phyloP scores from a whole-genome alignment of 2,113 vertebrate species.

The Nesogale talazaci region DNA sequence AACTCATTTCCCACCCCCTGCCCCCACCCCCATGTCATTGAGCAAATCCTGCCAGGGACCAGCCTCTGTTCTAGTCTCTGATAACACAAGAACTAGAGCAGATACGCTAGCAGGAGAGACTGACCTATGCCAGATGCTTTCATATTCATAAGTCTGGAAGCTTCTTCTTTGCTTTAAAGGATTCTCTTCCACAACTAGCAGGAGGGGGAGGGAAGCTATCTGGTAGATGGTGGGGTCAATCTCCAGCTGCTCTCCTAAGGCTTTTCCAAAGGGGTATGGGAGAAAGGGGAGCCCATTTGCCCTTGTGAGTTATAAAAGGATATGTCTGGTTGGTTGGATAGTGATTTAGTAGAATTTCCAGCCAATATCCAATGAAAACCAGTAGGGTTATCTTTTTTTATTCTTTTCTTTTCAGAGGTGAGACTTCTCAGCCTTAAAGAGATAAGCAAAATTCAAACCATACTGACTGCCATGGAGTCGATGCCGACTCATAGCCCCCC shows the following conservation, averaged over 20 bases:
- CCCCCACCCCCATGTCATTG: conserved; percentile 20
- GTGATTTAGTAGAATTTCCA: background rate
- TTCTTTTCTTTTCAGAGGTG: background rate
- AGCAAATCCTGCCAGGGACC: background rate
- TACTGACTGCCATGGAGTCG: background rate
- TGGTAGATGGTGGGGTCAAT: background rate
- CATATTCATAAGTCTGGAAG: background rate
- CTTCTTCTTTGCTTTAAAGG: background rate
- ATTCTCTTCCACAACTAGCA: background rate
- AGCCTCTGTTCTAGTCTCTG: background rate
- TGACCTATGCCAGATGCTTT: background rate
- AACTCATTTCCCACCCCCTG: background rate
- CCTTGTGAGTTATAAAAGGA: background rate
- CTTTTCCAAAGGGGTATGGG: background rate
- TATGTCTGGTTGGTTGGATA: background rate
- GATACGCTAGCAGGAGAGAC: background rate
- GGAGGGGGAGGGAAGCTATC: background rate
- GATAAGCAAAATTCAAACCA: background rate
- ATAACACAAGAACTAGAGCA: background rate
- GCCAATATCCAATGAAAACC: background rate
- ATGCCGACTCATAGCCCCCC: too few relatives aligned
- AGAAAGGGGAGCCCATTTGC: background rate
- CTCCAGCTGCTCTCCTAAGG: background rate
- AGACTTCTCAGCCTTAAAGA: background rate
- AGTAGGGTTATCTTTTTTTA: background rate